Evolutionary conservation across 2,797 vertebrate species (phyloP), one percentile per base, ranked within the genome.

Genomic region (Pagetopsis macropterus): DNA sequence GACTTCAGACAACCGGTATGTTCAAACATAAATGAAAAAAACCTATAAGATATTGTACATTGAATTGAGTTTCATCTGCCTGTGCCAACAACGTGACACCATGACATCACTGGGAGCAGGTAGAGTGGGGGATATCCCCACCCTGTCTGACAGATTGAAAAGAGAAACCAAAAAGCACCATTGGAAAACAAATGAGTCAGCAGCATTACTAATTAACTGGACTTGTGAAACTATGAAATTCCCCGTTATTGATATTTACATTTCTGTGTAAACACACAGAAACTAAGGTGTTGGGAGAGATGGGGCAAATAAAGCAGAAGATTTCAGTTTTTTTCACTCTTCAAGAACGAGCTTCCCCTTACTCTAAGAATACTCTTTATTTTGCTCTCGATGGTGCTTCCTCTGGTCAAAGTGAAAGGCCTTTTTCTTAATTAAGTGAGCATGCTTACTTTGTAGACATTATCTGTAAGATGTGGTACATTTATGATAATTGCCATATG

Each of bases 161-260:
- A 66, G 2, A 60, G 60, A 33, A 49, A 45, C 16, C 41, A 4
- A 7, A 23, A 43, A 13, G 12, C 23, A 14, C 2, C 14, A 12
- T 12, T 12, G 1, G 17, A 3, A 16, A 2, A 43, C 6, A 3
- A 4, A 2, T 45, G 31, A 44, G 37, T 68, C 55, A 70, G 15
- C 12, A 33, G 21, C 2, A 0, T 43, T n/a, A 14, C 3, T 11
- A 16, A 57, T n/a, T 1, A 1, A 51, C 17, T 44, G n/a, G 49
- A 48, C n/a, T 45, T 50, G 5, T 9, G 56, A 63, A 76, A 74
- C 57, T 46, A 15, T 50, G 14, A 67, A 10, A 2, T 68, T 68
- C 16, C 60, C 3, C 16, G 4, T 2, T 3, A 14, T 19, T 4
- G 3, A 19, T 17, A 16, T 21, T 46, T 3, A 52, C 1, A 1